These are phyloP conservation scores for Ptilodon capucinus DNA, from an alignment of 2,888 invertebrate species.

Conservation along the genomic window DNA sequence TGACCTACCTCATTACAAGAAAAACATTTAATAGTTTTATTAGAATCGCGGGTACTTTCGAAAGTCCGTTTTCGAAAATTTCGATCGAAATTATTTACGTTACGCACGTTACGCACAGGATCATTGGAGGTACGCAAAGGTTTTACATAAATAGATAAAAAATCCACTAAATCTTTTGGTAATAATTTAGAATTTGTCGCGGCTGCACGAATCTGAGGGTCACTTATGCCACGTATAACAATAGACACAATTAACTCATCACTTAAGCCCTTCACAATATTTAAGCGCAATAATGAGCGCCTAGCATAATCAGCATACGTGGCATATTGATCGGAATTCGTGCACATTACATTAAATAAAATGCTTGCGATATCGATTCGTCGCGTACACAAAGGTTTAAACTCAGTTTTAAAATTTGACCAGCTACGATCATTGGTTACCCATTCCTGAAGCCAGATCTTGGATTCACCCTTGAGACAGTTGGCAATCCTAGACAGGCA, in stretches of 20 bases:
- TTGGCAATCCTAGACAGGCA: neutral
- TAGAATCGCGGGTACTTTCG: neutral
- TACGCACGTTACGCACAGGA: no score
- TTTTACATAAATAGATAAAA: neutral
- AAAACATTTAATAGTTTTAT: constrained; percentile 1
- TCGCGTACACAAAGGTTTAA: constrained; percentile 19
- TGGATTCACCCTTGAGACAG: neutral
- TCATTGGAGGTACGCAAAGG: no score
- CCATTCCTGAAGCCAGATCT: constrained; percentile 5
- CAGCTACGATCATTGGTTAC: constrained; percentile 19
- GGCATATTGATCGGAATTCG: constrained; percentile 13
- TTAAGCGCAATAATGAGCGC: constrained; percentile 12
- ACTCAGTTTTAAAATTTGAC: constrained; percentile 23
- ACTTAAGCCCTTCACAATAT: constrained; percentile 20
- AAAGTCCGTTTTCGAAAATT: no score
- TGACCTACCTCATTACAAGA: neutral
- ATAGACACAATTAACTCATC: constrained; percentile 27
- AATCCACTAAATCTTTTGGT: neutral
- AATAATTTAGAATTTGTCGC: constrained; percentile 21
- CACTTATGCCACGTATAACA: constrained; percentile 20
- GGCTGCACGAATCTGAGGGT: constrained; percentile 17
- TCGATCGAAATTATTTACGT: no score
- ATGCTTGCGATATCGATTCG: constrained; percentile 17
- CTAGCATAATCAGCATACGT: constrained; percentile 26
- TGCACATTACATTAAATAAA: constrained; percentile 15